Conservation (phyloP, 2,797 vertebrate species). For the Gila robusta region DNA sequence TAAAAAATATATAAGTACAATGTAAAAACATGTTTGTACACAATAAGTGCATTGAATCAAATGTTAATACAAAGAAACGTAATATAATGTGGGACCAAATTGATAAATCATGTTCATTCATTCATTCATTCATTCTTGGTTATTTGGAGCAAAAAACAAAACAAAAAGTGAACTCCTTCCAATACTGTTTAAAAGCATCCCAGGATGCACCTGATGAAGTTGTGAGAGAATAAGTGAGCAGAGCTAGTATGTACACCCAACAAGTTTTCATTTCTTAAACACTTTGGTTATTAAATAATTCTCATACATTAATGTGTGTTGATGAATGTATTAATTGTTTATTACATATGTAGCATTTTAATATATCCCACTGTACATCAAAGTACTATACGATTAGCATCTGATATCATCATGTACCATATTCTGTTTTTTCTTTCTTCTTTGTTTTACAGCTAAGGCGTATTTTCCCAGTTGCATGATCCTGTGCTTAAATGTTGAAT, state of each 20-base stretch:
- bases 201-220: too few relatives aligned
- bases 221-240: background rate
- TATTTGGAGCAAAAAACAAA: too few relatives aligned
- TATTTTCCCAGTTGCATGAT: background rate
- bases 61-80: too few relatives aligned
- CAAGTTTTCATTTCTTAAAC: background rate
- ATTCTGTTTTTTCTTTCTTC: background rate
- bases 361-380: background rate
- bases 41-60: too few relatives aligned
- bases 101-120: too few relatives aligned
- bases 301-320: background rate
- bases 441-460: background rate
- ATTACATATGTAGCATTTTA: background rate
- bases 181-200: too few relatives aligned
- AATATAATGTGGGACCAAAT: too few relatives aligned
- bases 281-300: background rate
- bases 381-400: background rate
- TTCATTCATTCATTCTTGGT: too few relatives aligned
- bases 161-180: too few relatives aligned
- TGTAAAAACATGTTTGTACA: too few relatives aligned
- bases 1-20: too few relatives aligned
- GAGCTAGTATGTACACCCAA: background rate
- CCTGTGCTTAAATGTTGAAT: constrained; percentile 25
- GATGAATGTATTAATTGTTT: background rate
- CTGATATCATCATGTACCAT: background rate